These are phyloP conservation scores for Microdon myrmicae DNA, from an alignment of 2,888 invertebrate genomes.

Conservation along the genomic window DNA sequence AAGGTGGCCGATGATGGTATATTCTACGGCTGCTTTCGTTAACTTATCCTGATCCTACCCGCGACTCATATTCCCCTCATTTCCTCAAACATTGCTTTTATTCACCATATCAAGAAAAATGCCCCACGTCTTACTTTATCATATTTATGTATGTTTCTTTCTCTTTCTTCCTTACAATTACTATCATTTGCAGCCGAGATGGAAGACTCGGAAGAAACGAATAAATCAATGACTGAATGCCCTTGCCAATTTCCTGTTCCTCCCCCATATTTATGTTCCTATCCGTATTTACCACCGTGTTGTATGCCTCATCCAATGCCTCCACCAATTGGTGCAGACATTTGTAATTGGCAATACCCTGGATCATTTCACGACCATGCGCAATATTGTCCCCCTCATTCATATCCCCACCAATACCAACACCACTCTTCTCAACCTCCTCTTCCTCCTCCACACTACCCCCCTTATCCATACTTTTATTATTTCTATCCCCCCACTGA, in stretches of 20 bases:
- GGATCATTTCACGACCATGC: slow-evolving; percentile 14
- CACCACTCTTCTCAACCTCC: slow-evolving; percentile 58
- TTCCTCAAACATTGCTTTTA: slow-evolving; percentile 23
- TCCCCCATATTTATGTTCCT: slow-evolving; percentile 60
- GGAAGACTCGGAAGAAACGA: slow-evolving; percentile 64
- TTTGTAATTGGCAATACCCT: slow-evolving; percentile 54
- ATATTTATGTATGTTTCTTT: slow-evolving; percentile 52
- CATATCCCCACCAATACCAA: slow-evolving; percentile 56
- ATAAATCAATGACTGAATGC: slow-evolving; percentile 54
- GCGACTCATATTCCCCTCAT: neutral
- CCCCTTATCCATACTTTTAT: slow-evolving; percentile 40
- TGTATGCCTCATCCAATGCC: slow-evolving; percentile 58
- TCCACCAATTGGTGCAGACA: slow-evolving; percentile 28
- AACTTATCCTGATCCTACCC: slow-evolving; percentile 9
- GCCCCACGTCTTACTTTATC: slow-evolving; percentile 12
- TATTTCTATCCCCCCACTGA: slow-evolving; percentile 35
- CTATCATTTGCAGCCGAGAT: slow-evolving; percentile 64
- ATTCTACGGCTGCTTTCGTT: slow-evolving; percentile 42
- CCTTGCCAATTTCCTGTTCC: slow-evolving; percentile 52
- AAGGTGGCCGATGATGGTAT: slow-evolving; percentile 45
- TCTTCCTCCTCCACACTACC: slow-evolving; percentile 53
- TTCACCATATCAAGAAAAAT: slow-evolving; percentile 12
- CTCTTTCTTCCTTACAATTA: slow-evolving; percentile 47
- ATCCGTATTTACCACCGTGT: slow-evolving; percentile 61
- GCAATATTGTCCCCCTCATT: slow-evolving; percentile 14